Conservation (phyloP, 1,140 invertebrate genomes). For the Centruroides sculpturatus region DNA sequence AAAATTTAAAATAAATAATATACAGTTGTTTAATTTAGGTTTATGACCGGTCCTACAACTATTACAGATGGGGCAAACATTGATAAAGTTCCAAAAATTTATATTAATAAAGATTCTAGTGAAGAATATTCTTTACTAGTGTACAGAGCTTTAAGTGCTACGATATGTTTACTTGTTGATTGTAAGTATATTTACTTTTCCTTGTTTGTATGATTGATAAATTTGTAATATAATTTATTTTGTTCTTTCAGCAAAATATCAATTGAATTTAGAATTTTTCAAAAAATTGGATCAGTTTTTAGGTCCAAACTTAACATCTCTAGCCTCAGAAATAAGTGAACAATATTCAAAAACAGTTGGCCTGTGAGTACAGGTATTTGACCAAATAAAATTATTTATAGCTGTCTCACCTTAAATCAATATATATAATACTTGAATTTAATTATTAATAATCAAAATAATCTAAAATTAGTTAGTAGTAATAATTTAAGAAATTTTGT, state of each 20-base stretch:
- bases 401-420: no score
- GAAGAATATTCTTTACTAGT: conserved; percentile 55
- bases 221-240: conserved; percentile 12
- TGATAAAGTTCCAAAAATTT: conserved; percentile 53
- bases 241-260: conserved; percentile 16
- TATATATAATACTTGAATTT: no score
- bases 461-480: no score
- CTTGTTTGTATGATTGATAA: neutral
- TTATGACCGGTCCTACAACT: conserved; percentile 52
- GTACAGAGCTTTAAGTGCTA: conserved; percentile 61
- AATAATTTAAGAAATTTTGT: no score
- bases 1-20: no score
- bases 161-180: conserved; percentile 47
- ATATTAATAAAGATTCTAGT: conserved; percentile 39
- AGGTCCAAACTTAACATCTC: conserved; percentile 46
- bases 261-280: conserved; percentile 46
- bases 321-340: conserved; percentile 56
- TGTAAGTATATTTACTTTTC: conserved; percentile 28
- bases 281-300: conserved; percentile 52
- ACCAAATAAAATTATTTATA: no score
- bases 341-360: conserved; percentile 45
- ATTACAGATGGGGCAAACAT: conserved; percentile 41
- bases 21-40: conserved; percentile 30
- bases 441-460: neutral
- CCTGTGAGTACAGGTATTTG: conserved; percentile 1